Base-by-base conservation (phyloP, 2,113 vertebrate genomes). In the Gnathonemus longibarbis region DNA sequence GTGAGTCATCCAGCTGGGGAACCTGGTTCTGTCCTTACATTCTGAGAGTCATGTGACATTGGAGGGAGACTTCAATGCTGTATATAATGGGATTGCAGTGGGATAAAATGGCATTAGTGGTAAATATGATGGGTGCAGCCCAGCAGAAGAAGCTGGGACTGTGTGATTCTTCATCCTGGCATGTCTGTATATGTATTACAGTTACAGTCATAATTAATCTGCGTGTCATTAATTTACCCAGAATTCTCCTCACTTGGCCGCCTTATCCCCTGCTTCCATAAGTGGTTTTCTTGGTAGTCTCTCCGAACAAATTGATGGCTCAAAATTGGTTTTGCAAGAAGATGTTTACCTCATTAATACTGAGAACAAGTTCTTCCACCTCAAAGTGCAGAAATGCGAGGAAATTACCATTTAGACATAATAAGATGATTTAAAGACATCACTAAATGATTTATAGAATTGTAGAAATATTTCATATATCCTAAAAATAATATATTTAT, bases 1-100 rank as follows among this genome's bases (percentile, higher is more conserved):
- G 97, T 98, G 95, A 98, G 97, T 93, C 21, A 5, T 70, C 39
- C 80, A 53, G 49, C 88, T 24, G 27, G 15, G 48, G 88, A 80
- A 5, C 88, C 35, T 11, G 19, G n/a, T 24, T 70, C 88, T 9
- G 11, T 62, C 62, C 10, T 27, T 19, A 21, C 27, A 42, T 42
- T 39, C n/a, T 13, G 21, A 66, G 19, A 27, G 88, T 11, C 39
- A 42, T 48, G 39, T 70, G 56, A 74, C 39, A 3, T 48, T 3
- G 13, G 15, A 10, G 62, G 66, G 46, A 46, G 19, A 21, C 6
- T 52, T 31, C 10, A 58, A 5, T 66, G 8, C 3, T 77, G 66
- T 39, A 13, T 80, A 46, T 7, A 77, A 50, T 13, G 52, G 49
- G 53, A 62, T 13, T 42, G 50, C 5, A 50, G 17, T 88, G 53